phyloP scores from a whole-genome alignment of 2,888 invertebrate species.

The Petrophora chlorosata region DNA sequence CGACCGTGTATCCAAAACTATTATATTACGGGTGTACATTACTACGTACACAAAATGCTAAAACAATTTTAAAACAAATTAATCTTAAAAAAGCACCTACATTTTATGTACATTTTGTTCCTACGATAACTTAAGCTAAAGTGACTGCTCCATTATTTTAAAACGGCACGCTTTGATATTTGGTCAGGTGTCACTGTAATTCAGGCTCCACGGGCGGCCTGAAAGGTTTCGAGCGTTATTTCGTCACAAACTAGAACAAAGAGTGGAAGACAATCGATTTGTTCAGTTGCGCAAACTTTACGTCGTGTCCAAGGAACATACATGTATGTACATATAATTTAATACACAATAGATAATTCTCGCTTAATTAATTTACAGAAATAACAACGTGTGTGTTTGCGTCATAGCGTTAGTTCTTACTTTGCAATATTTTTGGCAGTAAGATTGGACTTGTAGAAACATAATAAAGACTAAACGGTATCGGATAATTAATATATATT shows the following conservation, averaged over 20 bases:
- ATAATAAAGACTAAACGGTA: too few species aligned
- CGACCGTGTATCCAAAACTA: conserved; percentile 60
- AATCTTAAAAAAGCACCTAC: background rate
- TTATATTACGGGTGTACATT: conserved; percentile 65
- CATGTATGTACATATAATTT: background rate
- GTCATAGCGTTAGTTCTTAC: conserved; percentile 6
- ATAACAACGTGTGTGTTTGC: conserved; percentile 6
- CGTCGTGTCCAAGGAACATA: conserved; percentile 11
- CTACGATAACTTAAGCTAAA: conserved; percentile 23
- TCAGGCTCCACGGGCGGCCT: conserved; percentile 48
- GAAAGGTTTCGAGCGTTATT: conserved; percentile 47
- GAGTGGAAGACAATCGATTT: conserved; percentile 64
- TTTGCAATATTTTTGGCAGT: conserved; percentile 5
- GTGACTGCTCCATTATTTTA: conserved; percentile 43
- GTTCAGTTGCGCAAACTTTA: conserved; percentile 59
- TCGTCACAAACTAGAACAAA: conserved; percentile 58
- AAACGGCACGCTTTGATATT: conserved; percentile 70
- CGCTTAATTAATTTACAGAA: conserved; percentile 10
- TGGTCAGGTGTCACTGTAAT: conserved; percentile 70
- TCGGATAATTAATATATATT: too few species aligned
- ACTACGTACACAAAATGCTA: background rate
- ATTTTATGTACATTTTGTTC: conserved; percentile 15
- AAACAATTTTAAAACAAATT: background rate
- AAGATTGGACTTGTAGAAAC: too few species aligned
- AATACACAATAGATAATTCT: background rate